Evolutionary conservation across 2,888 invertebrate species (phyloP).

Genomic region (Andrena flavipes): DNA sequence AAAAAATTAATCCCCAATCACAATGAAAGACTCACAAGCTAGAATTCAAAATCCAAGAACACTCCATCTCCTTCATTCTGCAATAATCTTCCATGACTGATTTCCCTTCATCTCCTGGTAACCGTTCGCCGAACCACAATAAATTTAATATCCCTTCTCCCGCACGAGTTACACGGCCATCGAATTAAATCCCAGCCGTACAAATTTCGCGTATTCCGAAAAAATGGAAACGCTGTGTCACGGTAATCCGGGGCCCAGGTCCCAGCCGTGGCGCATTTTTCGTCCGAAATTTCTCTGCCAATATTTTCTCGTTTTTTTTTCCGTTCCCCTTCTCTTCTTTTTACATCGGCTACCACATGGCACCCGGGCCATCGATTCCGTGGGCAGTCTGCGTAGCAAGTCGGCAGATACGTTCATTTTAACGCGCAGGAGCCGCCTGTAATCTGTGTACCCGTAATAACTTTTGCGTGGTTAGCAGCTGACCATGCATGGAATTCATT

Average conservation of each 20-base stretch:
- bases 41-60: background rate
- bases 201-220: background rate
- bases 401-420: constrained; percentile 64
- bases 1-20: background rate
- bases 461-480: constrained; percentile 74
- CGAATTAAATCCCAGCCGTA: background rate
- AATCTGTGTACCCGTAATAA: constrained; percentile 71
- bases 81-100: too few species aligned
- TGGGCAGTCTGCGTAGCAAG: constrained; percentile 62
- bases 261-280: constrained; percentile 1
- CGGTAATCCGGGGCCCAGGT: background rate
- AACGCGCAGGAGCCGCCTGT: constrained; percentile 58
- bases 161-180: background rate
- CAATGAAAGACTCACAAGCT: background rate
- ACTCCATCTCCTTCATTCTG: too few species aligned
- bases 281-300: constrained; percentile 24
- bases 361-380: constrained; percentile 51
- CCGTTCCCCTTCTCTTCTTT: background rate
- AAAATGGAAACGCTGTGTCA: constrained; percentile 6
- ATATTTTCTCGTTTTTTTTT: constrained; percentile 22
- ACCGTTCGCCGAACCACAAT: too few species aligned
- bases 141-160: too few species aligned
- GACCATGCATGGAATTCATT: constrained; percentile 74
- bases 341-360: constrained; percentile 34
- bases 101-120: too few species aligned